Evolutionary conservation across 2,797 vertebrate species (phyloP), one percentile per base, ranked within the genome.

Genomic region (Protosalanx chinensis): DNA sequence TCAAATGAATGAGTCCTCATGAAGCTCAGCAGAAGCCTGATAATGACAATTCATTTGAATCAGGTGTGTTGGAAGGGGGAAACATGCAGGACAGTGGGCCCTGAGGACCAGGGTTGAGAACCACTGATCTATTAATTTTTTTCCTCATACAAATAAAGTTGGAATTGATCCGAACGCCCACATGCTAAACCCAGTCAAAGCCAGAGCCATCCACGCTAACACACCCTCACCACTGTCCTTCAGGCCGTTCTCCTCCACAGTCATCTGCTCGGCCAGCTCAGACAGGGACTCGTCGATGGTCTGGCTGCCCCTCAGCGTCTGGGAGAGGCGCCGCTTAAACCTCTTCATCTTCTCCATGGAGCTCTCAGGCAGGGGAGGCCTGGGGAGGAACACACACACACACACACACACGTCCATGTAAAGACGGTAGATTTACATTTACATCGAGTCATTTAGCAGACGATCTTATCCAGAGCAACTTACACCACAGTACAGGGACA

Each of bases 181-280:
- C 7, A 32, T 15, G 61, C 18, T 20, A 10, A 53, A 18, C 3
- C n/a, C 56, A 23, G n/a, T 69, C 15, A 57, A 46, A 61, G 5
- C 4, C 32, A 30, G 2, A 35, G 56, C 57, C 49, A 2, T 7
- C 12, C 12, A 41, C 12, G 6, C 62, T 18, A 32, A 64, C 20
- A 56, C 12, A 58, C 72, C 74, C 91, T 92, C 90, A 98, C 96
- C 95, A 0, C 94, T 95, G 89, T 98, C 96, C 87, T 96, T 97
- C 81, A 94, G 93, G 79, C 94, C 95, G 64, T 93, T 97, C 87
- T 98, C 96, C 88, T 97, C 96, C 59, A 98, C 94, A 33, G 95
- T 98, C 94, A 98, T 98, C 92, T 98, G 96, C 84, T 98, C 96
- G 4, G 96, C 96, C 81, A 98, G 86, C 88, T 98, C 96, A 27